Evolutionary conservation across 2,888 invertebrate genomes (phyloP), one percentile per base, ranked within the genome.

Genomic region (Aproaerema taeniolella): DNA sequence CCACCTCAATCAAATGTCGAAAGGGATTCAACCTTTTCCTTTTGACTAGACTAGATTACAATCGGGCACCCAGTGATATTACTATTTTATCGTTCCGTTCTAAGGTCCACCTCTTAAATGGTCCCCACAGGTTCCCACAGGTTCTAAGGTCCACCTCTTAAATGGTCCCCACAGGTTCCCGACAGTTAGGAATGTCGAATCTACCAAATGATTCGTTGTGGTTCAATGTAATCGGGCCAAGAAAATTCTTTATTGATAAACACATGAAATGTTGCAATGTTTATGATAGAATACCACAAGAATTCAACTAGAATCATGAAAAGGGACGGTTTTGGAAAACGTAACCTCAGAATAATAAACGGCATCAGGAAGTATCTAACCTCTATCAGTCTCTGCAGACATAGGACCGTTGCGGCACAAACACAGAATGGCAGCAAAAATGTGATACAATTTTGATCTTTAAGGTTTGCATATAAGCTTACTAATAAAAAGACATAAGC

Each of bases 341-440:
- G 90, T 9, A 96, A 61, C 39, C 98, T 89, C 45, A 95, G 90
- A 37, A 99, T 79, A 16, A 97, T 79, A 65, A 92, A 99, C 0
- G 99, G 98, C 24, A 97, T 79, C 26, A 99, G 89, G 72, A 97
- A 99, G 69, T 99, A 99, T n/a, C 99, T 89, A 24, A 97, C 88
- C 71, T 99, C 99, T 2, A 99, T 77, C 51, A 99, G 82, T 54
- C 91, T 90, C 61, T 99, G 98, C 6, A 97, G 92, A 0, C 93
- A 89, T 8, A 97, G 69, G 10, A 91, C 90, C 2, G 91, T 45
- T 33, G 88, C 61, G 3, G 91, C 61, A 41, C 92, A 89, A 1
- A 91, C 41, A 16, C 89, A 63, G 63, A 91, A 95, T 2, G 91
- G 85, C 0, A 91, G 28, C 15, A 89, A 67, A 42, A 91, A 91